A percentile compares a stretch with the other conserved stretches of the same genome.
Conservation (phyloP, 2,113 vertebrate species). For the Corvus cornix region DNA sequence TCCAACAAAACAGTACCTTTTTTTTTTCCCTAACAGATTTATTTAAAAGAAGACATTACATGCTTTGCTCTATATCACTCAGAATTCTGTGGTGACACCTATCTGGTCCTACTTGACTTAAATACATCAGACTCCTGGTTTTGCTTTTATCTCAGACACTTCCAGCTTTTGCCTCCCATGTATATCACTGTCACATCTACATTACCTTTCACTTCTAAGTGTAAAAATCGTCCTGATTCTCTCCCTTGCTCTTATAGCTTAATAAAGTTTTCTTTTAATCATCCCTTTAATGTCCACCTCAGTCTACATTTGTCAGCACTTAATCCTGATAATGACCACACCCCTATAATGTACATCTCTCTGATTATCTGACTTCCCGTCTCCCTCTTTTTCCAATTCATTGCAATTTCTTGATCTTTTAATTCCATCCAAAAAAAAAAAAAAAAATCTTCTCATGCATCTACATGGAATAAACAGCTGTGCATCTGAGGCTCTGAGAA, state of each 20-base stretch:
- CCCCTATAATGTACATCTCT: neutral
- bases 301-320: neutral
- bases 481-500: neutral
- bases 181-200: neutral
- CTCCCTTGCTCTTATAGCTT: neutral
- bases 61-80: neutral
- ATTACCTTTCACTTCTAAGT: neutral
- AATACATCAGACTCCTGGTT: neutral
- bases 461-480: neutral
- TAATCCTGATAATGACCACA: neutral
- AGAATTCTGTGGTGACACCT: neutral
- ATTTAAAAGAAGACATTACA: neutral
- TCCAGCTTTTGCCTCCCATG: neutral
- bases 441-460: neutral
- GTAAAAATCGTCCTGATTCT: neutral
- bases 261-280: neutral
- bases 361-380: neutral
- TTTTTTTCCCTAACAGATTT: neutral
- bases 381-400: neutral
- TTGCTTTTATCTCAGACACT: neutral
- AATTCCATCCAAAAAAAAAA: neutral
- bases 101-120: neutral
- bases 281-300: neutral
- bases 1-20: neutral
- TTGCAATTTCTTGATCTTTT: neutral